Evolutionary conservation across 2,888 invertebrate genomes (phyloP), one percentile per base, ranked within the genome.

Genomic region (Lepidocyrtinus sp.): DNA sequence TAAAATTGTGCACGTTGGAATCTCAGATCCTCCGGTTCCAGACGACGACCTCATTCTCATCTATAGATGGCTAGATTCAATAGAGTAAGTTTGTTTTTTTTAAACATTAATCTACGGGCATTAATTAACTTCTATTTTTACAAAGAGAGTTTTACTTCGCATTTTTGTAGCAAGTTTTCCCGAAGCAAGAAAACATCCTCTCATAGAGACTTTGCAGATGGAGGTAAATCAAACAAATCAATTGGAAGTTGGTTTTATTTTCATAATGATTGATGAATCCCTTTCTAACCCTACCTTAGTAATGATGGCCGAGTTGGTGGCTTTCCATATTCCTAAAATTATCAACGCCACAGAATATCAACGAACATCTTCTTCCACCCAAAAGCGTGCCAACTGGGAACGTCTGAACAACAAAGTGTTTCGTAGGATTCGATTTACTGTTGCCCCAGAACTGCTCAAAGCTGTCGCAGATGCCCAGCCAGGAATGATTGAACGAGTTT

Each of bases 151-250:
- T n/a, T n/a, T n/a, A n/a, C n/a, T n/a, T n/a, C n/a, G 62, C 15
- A 73, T 59, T 55, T 25, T 26, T 25, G 15, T 27, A 5, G n/a
- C 21, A 75, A 69, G 9, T 83, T 80, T 46, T 76, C 82, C 2
- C 67, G 80, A 1, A 67, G 74, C 7, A 83, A 73, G 69, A 82
- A 82, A 55, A 82, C 79, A 21, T 46, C 80, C 0, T 15, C 74
- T 5, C 63, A 76, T 27, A 2, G 83, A n/a, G 83, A 83, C 50
- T 83, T 83, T 64, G 65, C 82, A 21, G 83, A 83, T 62, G 83
- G 82, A 46, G 83, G 83, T 83, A 72, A 46, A 15, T 59, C 5
- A 19, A 59, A 9, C 3, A 59, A 21, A 59, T n/a, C n/a, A n/a
- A n/a, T n/a, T n/a, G n/a, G n/a, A n/a, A n/a, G n/a, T n/a, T n/a